Conservation (phyloP, 2,797 vertebrate species). For the Channa striata region DNA sequence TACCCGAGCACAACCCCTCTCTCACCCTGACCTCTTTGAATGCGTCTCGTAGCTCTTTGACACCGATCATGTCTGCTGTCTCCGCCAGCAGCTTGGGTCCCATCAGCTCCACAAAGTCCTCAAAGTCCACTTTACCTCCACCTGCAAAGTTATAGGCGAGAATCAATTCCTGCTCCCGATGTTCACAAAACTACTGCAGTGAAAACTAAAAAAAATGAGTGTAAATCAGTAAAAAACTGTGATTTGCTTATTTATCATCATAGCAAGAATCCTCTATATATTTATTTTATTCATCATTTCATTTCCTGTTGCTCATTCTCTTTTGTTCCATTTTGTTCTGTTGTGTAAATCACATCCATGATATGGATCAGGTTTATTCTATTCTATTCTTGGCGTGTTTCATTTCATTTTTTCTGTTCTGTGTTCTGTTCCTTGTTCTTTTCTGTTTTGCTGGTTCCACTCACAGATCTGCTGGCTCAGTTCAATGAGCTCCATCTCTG, state of each 20-base stretch:
- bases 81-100: conserved; percentile 97
- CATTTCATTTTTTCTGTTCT: not conserved
- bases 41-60: conserved; percentile 93
- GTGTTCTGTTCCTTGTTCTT: not conserved
- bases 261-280: too few relatives aligned
- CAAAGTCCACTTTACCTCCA: conserved; percentile 95
- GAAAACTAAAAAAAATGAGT: not conserved
- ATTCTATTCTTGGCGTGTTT: not conserved
- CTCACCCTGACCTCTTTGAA: conserved; percentile 87
- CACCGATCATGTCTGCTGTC: conserved; percentile 96
- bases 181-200: not conserved
- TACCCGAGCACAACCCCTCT: not conserved
- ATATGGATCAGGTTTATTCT: not conserved
- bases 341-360: not conserved
- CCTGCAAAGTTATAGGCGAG: conserved; percentile 18
- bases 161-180: not conserved
- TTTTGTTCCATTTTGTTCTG: not conserved
- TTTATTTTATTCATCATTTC: too few relatives aligned
- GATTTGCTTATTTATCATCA: too few relatives aligned
- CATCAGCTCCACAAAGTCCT: conserved; percentile 97
- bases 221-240: not conserved
- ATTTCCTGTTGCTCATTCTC: too few relatives aligned
- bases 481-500: conserved; percentile 98
- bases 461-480: conserved; percentile 95
- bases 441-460: conserved; percentile 42